These are phyloP conservation scores for Grammomys dolichurus DNA, from an alignment of 2,113 vertebrate genomes.

Conservation along the genomic window DNA sequence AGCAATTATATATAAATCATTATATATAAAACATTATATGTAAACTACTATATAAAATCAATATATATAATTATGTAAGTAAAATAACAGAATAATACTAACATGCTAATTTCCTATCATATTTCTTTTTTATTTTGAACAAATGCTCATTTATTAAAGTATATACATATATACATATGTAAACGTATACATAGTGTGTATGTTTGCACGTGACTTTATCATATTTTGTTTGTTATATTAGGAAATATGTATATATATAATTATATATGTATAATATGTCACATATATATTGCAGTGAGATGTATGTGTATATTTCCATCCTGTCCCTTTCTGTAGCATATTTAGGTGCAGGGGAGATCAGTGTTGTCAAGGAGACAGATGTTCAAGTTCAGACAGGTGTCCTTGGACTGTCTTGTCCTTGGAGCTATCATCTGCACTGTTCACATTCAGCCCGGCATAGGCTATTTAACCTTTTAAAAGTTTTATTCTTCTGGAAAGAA, in stretches of 20 bases:
- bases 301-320: neutral
- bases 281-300: neutral
- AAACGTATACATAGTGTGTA: no score
- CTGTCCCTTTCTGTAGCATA: neutral
- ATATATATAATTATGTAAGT: conserved; percentile 21
- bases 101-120: neutral
- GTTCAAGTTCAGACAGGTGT: neutral
- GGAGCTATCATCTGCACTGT: neutral
- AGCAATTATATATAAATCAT: neutral
- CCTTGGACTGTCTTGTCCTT: neutral
- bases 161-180: neutral
- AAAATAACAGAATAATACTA: conserved; percentile 43
- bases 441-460: neutral
- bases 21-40: neutral
- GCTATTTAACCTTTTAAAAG: neutral
- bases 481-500: conserved; percentile 24
- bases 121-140: conserved; percentile 45
- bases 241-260: neutral
- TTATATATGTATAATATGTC: neutral
- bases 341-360: neutral
- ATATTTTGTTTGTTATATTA: neutral
- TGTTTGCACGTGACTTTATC: neutral
- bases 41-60: neutral
- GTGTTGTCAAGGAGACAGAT: neutral
- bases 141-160: conserved; percentile 37